Conservation (phyloP, 2,797 vertebrate genomes). For the Vireo griseus region DNA sequence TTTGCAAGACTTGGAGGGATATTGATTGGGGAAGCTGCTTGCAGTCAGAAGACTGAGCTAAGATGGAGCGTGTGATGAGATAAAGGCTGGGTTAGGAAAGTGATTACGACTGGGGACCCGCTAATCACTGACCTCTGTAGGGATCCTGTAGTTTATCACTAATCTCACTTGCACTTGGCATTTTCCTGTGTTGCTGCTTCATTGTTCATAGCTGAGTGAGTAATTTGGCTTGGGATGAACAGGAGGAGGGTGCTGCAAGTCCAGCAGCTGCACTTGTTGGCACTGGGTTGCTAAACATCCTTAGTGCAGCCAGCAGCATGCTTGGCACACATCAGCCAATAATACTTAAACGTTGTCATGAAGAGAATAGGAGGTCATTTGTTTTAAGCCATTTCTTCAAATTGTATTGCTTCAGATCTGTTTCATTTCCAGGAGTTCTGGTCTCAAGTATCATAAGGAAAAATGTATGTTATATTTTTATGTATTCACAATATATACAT, state of each 20-base stretch:
- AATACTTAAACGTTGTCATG: conserved; percentile 73
- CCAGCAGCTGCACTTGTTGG: conserved; percentile 81
- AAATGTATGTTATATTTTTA: not conserved
- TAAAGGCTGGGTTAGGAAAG: conserved; percentile 63
- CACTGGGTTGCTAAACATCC: conserved; percentile 73
- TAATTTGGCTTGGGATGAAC: conserved; percentile 73
- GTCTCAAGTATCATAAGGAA: not conserved
- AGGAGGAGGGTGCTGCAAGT: conserved; percentile 67
- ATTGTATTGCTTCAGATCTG: not conserved
- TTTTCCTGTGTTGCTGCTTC: conserved; percentile 64
- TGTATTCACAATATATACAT: not conserved
- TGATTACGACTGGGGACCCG: conserved; percentile 64
- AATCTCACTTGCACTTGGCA: conserved; percentile 70
- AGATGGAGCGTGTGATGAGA: conserved; percentile 62
- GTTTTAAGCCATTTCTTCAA: conserved; percentile 10
- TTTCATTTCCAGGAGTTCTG: not conserved
- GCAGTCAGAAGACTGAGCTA: conserved; percentile 36
- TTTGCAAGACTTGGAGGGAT: conserved; percentile 17
- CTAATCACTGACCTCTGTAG: conserved; percentile 76
- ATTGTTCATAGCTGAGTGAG: conserved; percentile 69
- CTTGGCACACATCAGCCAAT: conserved; percentile 73
- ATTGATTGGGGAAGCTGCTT: conserved; percentile 63
- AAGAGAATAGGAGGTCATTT: conserved; percentile 55
- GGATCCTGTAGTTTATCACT: conserved; percentile 76
- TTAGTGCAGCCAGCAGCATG: conserved; percentile 66